Percentiles rank a stretch among this genome's conserved stretches.
Conservation (phyloP, 64 coral and sea anemone genomes). For the Cladopsammia gracilis region DNA sequence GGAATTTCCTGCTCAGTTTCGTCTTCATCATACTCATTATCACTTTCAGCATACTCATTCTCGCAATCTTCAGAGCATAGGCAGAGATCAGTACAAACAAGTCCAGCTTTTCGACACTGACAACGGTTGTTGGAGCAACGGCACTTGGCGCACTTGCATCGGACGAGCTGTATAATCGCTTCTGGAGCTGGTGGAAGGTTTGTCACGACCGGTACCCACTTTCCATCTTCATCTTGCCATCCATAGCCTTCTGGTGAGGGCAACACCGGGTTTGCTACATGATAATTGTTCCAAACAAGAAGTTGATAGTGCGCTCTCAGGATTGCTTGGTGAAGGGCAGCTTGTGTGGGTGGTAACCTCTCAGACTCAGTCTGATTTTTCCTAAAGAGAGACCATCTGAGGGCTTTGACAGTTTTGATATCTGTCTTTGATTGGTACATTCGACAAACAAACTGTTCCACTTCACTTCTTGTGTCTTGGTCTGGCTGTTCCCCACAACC, state of each 20-base stretch:
- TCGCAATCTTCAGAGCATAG: constrained; percentile 63
- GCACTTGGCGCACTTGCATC: constrained; percentile 56
- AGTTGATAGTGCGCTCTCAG: constrained; percentile 64
- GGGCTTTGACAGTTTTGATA: constrained; percentile 70
- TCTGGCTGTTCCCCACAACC: too few relatives aligned
- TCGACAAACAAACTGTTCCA: constrained; percentile 55
- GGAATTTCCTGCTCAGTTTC: constrained; percentile 22
- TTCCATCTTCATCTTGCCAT: constrained; percentile 43
- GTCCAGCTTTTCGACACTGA: constrained; percentile 51
- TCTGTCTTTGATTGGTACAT: constrained; percentile 65
- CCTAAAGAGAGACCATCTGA: constrained; percentile 60
- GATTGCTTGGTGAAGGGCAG: constrained; percentile 62
- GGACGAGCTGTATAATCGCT: constrained; percentile 61
- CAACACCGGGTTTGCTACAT: constrained; percentile 56
- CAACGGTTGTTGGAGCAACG: constrained; percentile 64
- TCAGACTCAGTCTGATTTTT: constrained; percentile 66
- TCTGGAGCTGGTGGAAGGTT: constrained; percentile 67
- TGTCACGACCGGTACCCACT: constrained; percentile 60
- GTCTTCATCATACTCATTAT: constrained; percentile 44
- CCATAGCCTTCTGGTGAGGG: constrained; percentile 71
- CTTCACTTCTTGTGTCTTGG: constrained; percentile 34
- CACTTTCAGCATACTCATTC: constrained; percentile 60
- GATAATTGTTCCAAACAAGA: constrained; percentile 60
- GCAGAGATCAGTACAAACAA: constrained; percentile 64
- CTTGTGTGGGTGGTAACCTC: constrained; percentile 64